Percentiles rank a stretch among this genome's conserved stretches.
Evolutionary conservation across 1,140 invertebrate species (phyloP).

Genomic region (Drepana arcuata): DNA sequence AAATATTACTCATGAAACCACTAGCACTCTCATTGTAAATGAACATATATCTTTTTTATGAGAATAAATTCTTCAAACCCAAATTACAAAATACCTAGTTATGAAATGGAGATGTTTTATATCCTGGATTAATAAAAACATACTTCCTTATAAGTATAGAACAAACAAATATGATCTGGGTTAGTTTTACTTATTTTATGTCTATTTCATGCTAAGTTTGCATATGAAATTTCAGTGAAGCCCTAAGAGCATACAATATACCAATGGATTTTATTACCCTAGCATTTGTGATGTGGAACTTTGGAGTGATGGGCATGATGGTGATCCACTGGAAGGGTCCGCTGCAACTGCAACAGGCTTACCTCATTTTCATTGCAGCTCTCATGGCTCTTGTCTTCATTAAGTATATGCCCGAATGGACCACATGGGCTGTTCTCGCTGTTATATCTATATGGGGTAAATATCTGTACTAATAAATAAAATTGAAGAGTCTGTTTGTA

Average conservation of each 20-base stretch:
- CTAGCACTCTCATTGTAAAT: too few relatives aligned
- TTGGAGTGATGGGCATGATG: slow-evolving; percentile 97
- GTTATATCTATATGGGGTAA: slow-evolving; percentile 98
- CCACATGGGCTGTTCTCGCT: slow-evolving; percentile 96
- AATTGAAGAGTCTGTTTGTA: too few relatives aligned
- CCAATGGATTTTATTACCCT: slow-evolving; percentile 96
- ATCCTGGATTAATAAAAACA: too few relatives aligned
- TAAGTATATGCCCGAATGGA: slow-evolving; percentile 99
- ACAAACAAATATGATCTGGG: too few relatives aligned
- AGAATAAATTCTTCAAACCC: too few relatives aligned
- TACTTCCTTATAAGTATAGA: too few relatives aligned
- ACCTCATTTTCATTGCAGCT: slow-evolving; percentile 96
- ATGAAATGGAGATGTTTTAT: too few relatives aligned
- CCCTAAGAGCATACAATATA: slow-evolving; percentile 94
- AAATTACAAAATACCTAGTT: too few relatives aligned
- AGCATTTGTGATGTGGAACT: slow-evolving; percentile 95
- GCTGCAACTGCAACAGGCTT: slow-evolving; percentile 93
- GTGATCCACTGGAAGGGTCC: slow-evolving; percentile 99
- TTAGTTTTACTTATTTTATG: too few relatives aligned
- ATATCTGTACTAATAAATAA: slow-evolving; percentile 20
- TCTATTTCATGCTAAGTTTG: too few relatives aligned
- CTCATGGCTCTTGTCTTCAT: slow-evolving; percentile 99
- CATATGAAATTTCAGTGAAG: slow-evolving; percentile 87
- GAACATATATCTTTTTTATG: too few relatives aligned
- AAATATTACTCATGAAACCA: too few relatives aligned